These are phyloP conservation scores for Nephrotoma guestfalica DNA, from an alignment of 2,888 invertebrate genomes.

Conservation along the genomic window DNA sequence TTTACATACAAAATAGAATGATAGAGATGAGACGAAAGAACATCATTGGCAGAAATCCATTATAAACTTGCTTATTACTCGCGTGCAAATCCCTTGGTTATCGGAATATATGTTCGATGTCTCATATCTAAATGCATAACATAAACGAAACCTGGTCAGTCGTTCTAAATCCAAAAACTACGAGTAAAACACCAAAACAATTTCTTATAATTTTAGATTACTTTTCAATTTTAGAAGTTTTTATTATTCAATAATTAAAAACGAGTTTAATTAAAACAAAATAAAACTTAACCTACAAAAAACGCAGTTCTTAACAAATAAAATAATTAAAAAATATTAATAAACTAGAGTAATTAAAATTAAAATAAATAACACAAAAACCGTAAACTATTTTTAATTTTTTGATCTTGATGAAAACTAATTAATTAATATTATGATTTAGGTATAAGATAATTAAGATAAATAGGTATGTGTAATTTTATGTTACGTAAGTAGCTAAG, in stretches of 20 bases:
- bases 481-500: not conserved
- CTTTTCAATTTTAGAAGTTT: not conserved
- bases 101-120: too few relatives aligned
- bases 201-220: not conserved
- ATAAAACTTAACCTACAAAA: not conserved
- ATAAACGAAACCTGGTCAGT: too few relatives aligned
- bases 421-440: not conserved
- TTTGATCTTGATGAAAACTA: not conserved
- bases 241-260: not conserved
- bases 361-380: not conserved
- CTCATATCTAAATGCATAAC: too few relatives aligned
- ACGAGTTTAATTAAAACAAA: not conserved
- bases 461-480: not conserved
- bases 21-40: too few relatives aligned
- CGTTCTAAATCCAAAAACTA: too few relatives aligned
- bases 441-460: not conserved
- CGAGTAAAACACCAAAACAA: not conserved
- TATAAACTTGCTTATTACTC: too few relatives aligned
- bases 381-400: not conserved
- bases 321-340: not conserved
- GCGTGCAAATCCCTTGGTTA: too few relatives aligned
- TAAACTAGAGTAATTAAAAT: not conserved
- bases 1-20: too few relatives aligned
- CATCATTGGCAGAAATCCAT: too few relatives aligned
- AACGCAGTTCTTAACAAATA: not conserved